Evolutionary conservation across 2,888 invertebrate species (phyloP).

Genomic region (Stenodera caucasica): DNA sequence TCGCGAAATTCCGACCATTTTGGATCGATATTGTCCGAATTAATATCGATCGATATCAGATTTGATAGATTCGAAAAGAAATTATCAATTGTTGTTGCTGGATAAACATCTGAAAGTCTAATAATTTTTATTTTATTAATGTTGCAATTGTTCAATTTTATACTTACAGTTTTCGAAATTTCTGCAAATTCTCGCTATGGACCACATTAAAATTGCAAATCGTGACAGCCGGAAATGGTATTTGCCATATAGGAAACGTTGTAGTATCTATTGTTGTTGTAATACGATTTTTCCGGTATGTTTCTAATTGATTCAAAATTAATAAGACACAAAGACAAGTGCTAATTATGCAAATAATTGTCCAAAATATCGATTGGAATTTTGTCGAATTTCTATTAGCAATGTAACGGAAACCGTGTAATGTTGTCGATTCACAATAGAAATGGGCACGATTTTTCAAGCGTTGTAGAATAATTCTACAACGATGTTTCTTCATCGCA

Average conservation of each 20-base stretch:
- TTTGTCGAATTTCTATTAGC: constrained; percentile 25
- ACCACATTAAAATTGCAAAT: constrained; percentile 35
- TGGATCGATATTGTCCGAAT: neutral
- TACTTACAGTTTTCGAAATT: constrained; percentile 27
- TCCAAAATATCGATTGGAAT: constrained; percentile 31
- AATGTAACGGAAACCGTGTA: constrained; percentile 35
- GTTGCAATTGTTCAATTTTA: neutral
- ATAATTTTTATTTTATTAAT: neutral
- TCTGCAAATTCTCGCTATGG: constrained; percentile 20
- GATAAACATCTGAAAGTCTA: neutral
- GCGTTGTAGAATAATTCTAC: neutral
- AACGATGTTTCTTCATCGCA: neutral
- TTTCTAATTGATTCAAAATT: constrained; percentile 23
- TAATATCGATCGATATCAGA: constrained; percentile 7
- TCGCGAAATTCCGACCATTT: constrained; percentile 5
- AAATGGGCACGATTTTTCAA: constrained; percentile 38
- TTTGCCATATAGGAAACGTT: constrained; percentile 30
- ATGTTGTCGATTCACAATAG: constrained; percentile 46
- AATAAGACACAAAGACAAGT: constrained; percentile 23
- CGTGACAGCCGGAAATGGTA: constrained; percentile 36
- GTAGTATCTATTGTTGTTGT: constrained; percentile 27
- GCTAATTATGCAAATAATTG: constrained; percentile 23
- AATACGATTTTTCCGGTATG: constrained; percentile 27
- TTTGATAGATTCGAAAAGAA: constrained; percentile 24
- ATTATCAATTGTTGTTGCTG: constrained; percentile 8